Base-by-base conservation (phyloP, 2,113 vertebrate genomes). In the Amia ocellicauda region DNA sequence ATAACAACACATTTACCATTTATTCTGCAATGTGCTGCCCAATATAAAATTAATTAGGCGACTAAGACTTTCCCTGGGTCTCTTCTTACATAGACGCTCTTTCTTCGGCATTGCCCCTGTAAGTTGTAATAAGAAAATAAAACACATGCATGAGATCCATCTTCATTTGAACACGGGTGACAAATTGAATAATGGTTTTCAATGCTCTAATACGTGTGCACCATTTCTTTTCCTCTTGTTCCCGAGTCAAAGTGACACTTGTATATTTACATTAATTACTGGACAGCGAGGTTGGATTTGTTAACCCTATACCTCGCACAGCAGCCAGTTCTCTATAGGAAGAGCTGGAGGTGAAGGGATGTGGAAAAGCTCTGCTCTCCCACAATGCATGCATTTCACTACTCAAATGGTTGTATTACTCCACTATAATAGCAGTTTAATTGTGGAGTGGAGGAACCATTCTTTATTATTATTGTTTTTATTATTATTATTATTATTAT, bases 221-320 rank as follows among this genome's bases (percentile, higher is more conserved):
- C 56, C 43, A 55, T 77, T 67, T 69, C 62, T 60, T 76, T 72
- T 55, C 64, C 47, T 10, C 58, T n/a, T 20, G 23, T 52, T 64
- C 51, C 47, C 45, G 70, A 75, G 56, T 67, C 59, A 55, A 67
- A 66, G 67, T 78, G 74, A 71, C 70, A 73, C 64, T 59, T 77
- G 79, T 80, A 71, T 78, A 77, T 81, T 78, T 78, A 64, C 66
- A 52, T 70, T 75, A 72, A 75, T 75, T 73, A 74, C 56, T 53
- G 41, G 58, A 66, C 73, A 67, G 62, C 63, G 59, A 68, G 31
- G 56, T 42, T 63, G 69, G 64, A 68, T 78, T 74, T 68, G 72
- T 69, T 67, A 57, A 62, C 41, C 27, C 42, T 66, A 57, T 26
- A 71, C 43, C 54, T 68, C 56, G 31, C 66, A 71, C 70, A 63